Percentiles rank a stretch among this genome's conserved stretches.
Evolutionary conservation across 2,797 vertebrate genomes (phyloP).

Genomic region (Alouatta caraya): DNA sequence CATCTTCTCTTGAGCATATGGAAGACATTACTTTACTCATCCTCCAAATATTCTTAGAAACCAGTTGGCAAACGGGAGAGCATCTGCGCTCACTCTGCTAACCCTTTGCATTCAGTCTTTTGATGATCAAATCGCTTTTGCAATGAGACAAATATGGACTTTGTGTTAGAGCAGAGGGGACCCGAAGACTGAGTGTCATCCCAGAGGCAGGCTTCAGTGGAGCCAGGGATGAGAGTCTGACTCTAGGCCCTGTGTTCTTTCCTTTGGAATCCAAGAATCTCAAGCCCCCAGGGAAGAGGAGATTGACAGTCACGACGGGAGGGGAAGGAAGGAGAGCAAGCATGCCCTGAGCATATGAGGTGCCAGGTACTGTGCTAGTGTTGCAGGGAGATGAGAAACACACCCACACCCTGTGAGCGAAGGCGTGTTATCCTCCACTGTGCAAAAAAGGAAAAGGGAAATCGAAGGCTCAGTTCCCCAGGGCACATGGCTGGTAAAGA

Average conservation of each 20-base stretch:
- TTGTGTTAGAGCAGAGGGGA: background rate
- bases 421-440: background rate
- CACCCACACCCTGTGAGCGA: no score
- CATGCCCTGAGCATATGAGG: background rate
- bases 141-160: background rate
- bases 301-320: background rate
- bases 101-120: background rate
- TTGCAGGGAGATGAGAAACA: background rate
- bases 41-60: conserved; percentile 15
- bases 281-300: background rate
- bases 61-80: background rate
- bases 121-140: background rate
- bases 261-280: background rate
- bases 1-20: background rate
- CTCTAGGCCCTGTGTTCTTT: background rate
- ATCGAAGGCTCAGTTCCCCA: background rate
- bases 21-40: conserved; percentile 36
- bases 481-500: background rate
- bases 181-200: background rate
- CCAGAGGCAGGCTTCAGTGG: accelerated
- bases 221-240: background rate
- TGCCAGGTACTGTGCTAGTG: accelerated
- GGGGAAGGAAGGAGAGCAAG: background rate
- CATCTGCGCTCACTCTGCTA: background rate
- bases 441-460: background rate